phyloP scores from a whole-genome alignment of 2,113 vertebrate species.

The Ploceus nigricollis region DNA sequence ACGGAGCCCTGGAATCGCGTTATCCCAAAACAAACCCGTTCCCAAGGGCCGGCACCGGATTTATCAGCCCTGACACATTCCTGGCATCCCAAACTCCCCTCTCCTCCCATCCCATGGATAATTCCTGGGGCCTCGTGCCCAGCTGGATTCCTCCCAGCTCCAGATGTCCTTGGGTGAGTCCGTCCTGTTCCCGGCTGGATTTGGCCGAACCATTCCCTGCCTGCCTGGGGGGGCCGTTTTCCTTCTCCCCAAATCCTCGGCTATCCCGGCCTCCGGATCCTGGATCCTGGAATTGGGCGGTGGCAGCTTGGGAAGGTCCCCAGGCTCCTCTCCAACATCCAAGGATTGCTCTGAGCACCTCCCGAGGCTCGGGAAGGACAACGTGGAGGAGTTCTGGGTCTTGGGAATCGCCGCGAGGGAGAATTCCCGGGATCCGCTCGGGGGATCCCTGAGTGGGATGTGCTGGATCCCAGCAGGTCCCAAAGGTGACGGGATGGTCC shows the following conservation, averaged over 20 bases:
- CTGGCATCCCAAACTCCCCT: background rate
- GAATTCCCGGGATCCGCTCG: background rate
- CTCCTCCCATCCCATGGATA: background rate
- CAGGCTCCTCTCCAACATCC: background rate
- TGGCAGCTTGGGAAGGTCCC: background rate
- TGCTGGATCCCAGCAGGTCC: background rate
- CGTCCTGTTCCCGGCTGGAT: background rate
- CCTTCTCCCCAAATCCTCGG: background rate
- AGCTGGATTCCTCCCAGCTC: background rate
- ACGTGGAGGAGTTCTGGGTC: too few relatives aligned
- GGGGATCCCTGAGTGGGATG: background rate
- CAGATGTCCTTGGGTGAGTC: background rate
- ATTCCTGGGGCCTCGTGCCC: background rate
- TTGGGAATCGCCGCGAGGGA: background rate
- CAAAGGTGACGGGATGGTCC: fast-evolving
- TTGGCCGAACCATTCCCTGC: background rate
- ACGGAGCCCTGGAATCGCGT: background rate
- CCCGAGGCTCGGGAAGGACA: background rate
- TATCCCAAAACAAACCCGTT: background rate
- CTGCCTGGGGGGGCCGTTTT: background rate
- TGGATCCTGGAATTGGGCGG: background rate
- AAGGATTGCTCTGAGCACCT: fast-evolving
- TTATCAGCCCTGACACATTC: background rate
- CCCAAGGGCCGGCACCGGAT: background rate
- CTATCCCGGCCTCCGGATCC: background rate